phyloP scores from a whole-genome alignment of 1,140 invertebrate genomes.

The Papilio polyxenes region DNA sequence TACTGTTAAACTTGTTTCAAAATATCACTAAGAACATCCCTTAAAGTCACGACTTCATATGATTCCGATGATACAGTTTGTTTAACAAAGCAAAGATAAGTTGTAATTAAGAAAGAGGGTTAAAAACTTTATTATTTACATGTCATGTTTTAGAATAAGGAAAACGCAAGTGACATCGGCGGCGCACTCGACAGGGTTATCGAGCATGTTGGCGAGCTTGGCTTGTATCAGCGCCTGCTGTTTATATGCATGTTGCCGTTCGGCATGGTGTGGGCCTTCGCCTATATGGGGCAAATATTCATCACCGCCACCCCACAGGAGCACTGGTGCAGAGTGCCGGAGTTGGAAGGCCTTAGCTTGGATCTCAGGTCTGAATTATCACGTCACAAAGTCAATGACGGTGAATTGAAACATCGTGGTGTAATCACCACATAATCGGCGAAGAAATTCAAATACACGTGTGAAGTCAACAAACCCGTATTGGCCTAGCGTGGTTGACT shows the following conservation, averaged over 20 bases:
- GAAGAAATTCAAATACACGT: neutral
- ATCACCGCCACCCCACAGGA: conserved; percentile 60
- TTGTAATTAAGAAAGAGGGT: too few relatives aligned
- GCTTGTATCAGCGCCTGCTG: conserved; percentile 58
- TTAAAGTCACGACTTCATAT: too few relatives aligned
- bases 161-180: conserved; percentile 41
- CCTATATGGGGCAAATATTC: conserved; percentile 65
- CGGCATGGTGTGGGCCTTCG: conserved; percentile 55
- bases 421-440: neutral
- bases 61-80: too few relatives aligned
- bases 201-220: conserved; percentile 57
- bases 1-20: too few relatives aligned
- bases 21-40: too few relatives aligned
- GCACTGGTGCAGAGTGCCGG: conserved; percentile 65
- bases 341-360: conserved; percentile 49
- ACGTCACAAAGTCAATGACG: neutral
- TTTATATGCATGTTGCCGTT: conserved; percentile 59
- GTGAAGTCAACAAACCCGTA: too few relatives aligned
- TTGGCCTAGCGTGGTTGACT: too few relatives aligned
- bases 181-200: conserved; percentile 50
- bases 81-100: too few relatives aligned
- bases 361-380: conserved; percentile 53
- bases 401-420: too few relatives aligned
- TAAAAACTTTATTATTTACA: neutral
- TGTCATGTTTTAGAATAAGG: conserved; percentile 6